A percentile compares a stretch with the other conserved stretches of the same genome.
phyloP scores from a whole-genome alignment of 1,140 invertebrate species.

The Batillaria attramentaria region DNA sequence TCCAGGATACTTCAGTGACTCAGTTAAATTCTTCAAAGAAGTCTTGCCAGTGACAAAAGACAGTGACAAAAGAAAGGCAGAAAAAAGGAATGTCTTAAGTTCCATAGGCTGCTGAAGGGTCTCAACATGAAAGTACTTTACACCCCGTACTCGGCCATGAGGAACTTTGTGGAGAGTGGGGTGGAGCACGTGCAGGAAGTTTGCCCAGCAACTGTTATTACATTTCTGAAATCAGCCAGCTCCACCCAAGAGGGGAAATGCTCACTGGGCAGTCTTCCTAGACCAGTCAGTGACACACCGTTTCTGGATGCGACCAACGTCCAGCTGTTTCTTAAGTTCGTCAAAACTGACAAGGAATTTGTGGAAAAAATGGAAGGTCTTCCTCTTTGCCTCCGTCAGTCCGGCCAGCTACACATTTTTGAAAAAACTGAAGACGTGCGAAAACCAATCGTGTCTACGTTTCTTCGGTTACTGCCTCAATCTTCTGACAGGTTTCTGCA shows the following conservation, averaged over 20 bases:
- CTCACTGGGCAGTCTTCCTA: background rate
- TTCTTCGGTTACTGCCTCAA: background rate
- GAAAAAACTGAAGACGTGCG: background rate
- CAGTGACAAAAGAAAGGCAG: background rate
- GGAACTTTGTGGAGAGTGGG: background rate
- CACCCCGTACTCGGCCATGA: background rate
- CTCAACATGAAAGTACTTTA: background rate
- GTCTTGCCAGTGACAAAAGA: background rate
- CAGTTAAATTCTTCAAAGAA: background rate
- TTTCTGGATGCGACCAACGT: background rate
- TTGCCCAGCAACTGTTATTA: background rate
- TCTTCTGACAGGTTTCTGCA: background rate
- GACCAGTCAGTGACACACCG: background rate
- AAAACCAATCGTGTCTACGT: background rate
- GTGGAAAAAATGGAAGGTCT: background rate
- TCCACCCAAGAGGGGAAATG: background rate
- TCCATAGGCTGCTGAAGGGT: background rate
- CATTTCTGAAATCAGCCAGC: background rate
- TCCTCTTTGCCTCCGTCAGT: background rate
- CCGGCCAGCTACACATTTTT: background rate
- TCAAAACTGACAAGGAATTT: background rate
- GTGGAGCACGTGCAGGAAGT: background rate
- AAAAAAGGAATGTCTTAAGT: background rate
- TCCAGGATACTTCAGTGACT: background rate
- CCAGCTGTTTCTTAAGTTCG: background rate